phyloP scores from a whole-genome alignment of 1,140 invertebrate species.

The Magallana gigas region DNA sequence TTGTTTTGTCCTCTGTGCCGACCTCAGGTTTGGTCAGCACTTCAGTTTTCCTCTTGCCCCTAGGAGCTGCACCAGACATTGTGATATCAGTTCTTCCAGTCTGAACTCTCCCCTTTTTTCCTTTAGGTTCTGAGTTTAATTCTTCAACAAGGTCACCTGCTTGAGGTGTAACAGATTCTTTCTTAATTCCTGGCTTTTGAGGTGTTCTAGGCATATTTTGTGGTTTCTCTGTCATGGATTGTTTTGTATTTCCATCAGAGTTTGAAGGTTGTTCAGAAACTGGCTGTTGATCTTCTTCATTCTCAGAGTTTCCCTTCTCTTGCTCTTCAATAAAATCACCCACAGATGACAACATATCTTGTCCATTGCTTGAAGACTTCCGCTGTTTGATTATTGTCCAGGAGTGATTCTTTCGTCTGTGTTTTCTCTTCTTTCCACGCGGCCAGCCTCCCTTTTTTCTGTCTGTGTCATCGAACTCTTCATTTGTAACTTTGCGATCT shows the following conservation, averaged over 20 bases:
- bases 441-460: constrained; percentile 63
- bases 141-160: neutral
- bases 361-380: constrained; percentile 35
- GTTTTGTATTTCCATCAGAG: neutral
- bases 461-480: constrained; percentile 45
- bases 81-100: neutral
- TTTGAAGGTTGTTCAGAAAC: neutral
- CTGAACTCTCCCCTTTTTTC: neutral
- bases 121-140: neutral
- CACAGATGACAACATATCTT: neutral
- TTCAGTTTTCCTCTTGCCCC: neutral
- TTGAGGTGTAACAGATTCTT: neutral
- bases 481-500: constrained; percentile 48
- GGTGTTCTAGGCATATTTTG: neutral
- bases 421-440: constrained; percentile 65
- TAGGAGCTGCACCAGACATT: constrained; percentile 1
- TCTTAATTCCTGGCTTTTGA: neutral
- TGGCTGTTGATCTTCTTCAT: neutral
- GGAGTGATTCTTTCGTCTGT: constrained; percentile 62
- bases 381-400: constrained; percentile 65
- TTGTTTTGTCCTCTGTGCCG: neutral
- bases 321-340: neutral
- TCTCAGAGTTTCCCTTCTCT: neutral
- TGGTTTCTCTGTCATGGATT: neutral
- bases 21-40: neutral